These are phyloP conservation scores for Cabera pusaria DNA, from an alignment of 2,888 invertebrate genomes.

Conservation along the genomic window DNA sequence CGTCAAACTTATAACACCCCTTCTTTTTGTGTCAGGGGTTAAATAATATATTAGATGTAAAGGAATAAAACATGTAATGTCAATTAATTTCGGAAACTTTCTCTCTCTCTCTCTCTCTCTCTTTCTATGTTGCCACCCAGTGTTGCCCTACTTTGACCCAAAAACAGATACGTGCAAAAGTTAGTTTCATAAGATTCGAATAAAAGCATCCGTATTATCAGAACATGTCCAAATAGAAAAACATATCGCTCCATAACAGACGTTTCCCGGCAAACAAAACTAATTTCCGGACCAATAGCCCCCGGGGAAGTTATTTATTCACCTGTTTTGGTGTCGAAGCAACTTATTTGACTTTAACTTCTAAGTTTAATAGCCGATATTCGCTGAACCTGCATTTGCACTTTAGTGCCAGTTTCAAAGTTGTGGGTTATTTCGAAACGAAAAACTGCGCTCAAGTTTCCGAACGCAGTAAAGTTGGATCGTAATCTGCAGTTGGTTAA, in stretches of 20 bases:
- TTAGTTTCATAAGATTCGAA: too few relatives aligned
- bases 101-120: too few relatives aligned
- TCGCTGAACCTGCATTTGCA: constrained; percentile 28
- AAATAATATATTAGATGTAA: too few relatives aligned
- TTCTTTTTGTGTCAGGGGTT: too few relatives aligned
- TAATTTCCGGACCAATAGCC: constrained; percentile 13
- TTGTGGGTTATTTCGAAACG: constrained; percentile 26
- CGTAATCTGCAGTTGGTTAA: constrained; percentile 16
- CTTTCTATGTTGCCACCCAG: too few relatives aligned
- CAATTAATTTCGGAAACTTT: too few relatives aligned
- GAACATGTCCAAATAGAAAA: too few relatives aligned
- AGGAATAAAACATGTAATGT: too few relatives aligned
- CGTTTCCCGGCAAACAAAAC: constrained; percentile 8
- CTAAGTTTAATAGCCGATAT: constrained; percentile 26
- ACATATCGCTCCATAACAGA: not conserved
- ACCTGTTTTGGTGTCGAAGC: constrained; percentile 12
- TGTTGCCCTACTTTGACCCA: too few relatives aligned
- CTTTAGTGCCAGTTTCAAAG: constrained; percentile 25
- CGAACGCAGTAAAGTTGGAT: constrained; percentile 17
- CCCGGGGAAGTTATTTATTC: constrained; percentile 13
- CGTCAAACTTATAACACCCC: too few relatives aligned
- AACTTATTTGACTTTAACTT: constrained; percentile 21
- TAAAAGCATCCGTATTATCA: too few relatives aligned
- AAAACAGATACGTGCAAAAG: too few relatives aligned
- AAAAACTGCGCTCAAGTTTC: constrained; percentile 23